Evolutionary conservation across 2,888 invertebrate genomes (phyloP), one percentile per base, ranked within the genome.

Genomic region (Emmelina monodactyla): DNA sequence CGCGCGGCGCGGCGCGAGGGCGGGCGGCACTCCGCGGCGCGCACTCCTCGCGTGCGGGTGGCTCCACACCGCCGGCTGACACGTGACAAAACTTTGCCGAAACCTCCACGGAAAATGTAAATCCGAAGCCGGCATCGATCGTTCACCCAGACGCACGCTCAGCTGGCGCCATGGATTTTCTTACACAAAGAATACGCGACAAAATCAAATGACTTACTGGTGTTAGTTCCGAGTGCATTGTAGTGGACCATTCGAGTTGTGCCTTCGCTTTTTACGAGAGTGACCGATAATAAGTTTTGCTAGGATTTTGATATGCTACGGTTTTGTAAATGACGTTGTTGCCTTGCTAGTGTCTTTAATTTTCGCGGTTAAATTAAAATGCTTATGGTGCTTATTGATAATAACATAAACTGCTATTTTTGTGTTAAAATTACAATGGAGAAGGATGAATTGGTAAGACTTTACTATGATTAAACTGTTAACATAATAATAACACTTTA

Each of bases 321-420:
- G 50, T 47, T 55, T 62, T 58, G 55, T 72, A 69, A 61, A 52
- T 50, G 65, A 72, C 66, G 61, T 70, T 76, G 76, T 76, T 78
- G 79, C 79, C 79, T 79, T 79, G 78, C 72, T 71, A 68, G 79
- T 79, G 78, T 76, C 78, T 75, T 78, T 73, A 73, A 70, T 76
- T 65, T 62, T 67, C 68, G 75, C 73, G 64, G 62, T 70, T 65
- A 29, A 59, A 64, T 58, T 66, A 57, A 51, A 59, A 63, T 68
- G 66, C 66, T 69, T 67, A 62, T 58, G 73, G 75, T 78, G 76
- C 76, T 76, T 43, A 35, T 45, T 29, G 44, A 37, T 43, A 12
- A 38, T 28, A 36, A 33, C 34, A 33, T 40, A 33, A 28, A 41
- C 12, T 30, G 29, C 32, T 41, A 41, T 30, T 40, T 37, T 43